Percentiles rank a stretch among this genome's conserved stretches.
phyloP scores from a whole-genome alignment of 2,113 vertebrate genomes.

The Silurus meridionalis region DNA sequence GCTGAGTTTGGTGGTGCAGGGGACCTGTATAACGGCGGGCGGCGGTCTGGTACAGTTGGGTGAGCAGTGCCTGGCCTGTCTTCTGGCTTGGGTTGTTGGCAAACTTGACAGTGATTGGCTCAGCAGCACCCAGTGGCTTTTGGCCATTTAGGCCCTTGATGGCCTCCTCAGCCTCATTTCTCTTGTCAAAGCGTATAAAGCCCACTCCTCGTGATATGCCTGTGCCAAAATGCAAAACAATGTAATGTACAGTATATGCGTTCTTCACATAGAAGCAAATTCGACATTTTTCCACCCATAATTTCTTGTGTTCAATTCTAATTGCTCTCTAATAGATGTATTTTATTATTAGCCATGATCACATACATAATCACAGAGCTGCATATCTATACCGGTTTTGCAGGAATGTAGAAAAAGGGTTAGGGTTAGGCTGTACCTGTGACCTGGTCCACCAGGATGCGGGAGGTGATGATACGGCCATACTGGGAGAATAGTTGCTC shows the following conservation, averaged over 20 bases:
- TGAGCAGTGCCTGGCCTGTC: slow-evolving; percentile 89
- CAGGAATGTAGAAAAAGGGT: slow-evolving; percentile 20
- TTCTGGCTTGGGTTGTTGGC: slow-evolving; percentile 97
- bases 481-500: slow-evolving; percentile 95
- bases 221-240: slow-evolving; percentile 62
- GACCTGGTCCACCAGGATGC: slow-evolving; percentile 93
- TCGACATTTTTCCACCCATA: background rate
- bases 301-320: background rate
- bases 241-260: slow-evolving; percentile 40
- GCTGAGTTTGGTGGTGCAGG: slow-evolving; percentile 90
- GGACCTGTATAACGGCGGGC: slow-evolving; percentile 88
- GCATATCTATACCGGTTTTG: background rate
- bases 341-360: background rate
- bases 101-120: slow-evolving; percentile 96
- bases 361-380: background rate
- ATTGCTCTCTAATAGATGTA: background rate
- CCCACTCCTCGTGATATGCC: slow-evolving; percentile 93
- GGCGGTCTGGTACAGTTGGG: slow-evolving; percentile 91
- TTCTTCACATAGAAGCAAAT: background rate
- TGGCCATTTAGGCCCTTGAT: slow-evolving; percentile 95
- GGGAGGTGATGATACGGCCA: slow-evolving; percentile 94
- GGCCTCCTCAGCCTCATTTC: slow-evolving; percentile 93
- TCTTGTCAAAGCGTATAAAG: slow-evolving; percentile 96
- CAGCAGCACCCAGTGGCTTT: slow-evolving; percentile 86
- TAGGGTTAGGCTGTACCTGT: slow-evolving; percentile 79